Evolutionary conservation across 2,888 invertebrate genomes (phyloP).

Genomic region (Punctoribates punctum): DNA sequence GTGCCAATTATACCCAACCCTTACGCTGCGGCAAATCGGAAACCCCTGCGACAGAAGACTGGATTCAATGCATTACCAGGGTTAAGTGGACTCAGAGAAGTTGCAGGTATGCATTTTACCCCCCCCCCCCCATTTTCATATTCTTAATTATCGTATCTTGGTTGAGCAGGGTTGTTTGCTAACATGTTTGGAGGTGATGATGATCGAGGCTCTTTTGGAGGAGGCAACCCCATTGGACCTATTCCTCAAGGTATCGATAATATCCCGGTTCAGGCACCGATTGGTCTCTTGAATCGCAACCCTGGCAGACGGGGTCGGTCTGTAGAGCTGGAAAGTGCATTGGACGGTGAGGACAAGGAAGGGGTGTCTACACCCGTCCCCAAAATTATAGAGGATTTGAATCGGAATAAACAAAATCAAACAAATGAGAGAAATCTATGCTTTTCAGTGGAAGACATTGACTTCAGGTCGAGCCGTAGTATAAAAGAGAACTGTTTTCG

Average conservation of each 20-base stretch:
- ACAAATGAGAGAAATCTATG: neutral
- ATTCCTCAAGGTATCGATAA: too few relatives aligned
- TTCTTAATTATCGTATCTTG: too few relatives aligned
- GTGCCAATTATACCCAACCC: conserved; percentile 20
- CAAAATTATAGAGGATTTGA: too few relatives aligned
- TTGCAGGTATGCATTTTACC: neutral
- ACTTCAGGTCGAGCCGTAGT: neutral
- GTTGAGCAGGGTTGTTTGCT: neutral
- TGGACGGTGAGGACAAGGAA: too few relatives aligned
- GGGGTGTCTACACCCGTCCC: too few relatives aligned
- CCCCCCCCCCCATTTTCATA: too few relatives aligned
- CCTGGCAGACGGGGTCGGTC: neutral
- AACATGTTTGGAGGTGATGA: too few relatives aligned
- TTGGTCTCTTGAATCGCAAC: neutral
- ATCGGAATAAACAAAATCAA: neutral
- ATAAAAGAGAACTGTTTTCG: neutral
- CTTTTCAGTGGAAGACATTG: neutral
- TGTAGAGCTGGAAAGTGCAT: too few relatives aligned
- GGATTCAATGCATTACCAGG: neutral
- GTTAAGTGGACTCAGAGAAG: neutral
- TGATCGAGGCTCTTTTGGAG: too few relatives aligned
- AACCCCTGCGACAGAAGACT: neutral
- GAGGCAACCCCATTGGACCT: too few relatives aligned
- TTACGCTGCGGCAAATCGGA: neutral
- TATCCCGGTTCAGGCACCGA: too few relatives aligned